Evolutionary conservation across 2,797 vertebrate species (phyloP).

Genomic region (Xenops minutus): DNA sequence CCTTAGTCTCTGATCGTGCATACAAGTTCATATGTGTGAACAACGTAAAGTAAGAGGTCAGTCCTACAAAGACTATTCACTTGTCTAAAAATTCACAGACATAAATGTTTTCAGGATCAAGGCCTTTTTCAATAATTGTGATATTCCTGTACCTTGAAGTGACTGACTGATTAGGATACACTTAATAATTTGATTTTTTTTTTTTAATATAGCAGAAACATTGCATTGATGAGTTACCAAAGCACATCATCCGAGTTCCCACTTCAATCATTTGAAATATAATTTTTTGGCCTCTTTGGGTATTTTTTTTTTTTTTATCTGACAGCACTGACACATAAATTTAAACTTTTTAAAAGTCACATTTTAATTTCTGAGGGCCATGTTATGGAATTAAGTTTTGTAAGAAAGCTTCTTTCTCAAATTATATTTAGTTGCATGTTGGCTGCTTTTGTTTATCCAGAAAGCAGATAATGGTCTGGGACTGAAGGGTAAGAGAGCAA

Average conservation of each 20-base stretch:
- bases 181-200: conserved; percentile 43
- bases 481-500: not conserved
- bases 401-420: not conserved
- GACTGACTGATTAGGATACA: conserved; percentile 51
- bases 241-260: not conserved
- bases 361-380: not conserved
- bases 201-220: conserved; percentile 7
- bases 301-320: not conserved
- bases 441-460: not conserved
- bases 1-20: conserved; percentile 58
- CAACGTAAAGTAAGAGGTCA: conserved; percentile 55
- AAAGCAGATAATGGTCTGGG: not conserved
- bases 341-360: not conserved
- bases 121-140: conserved; percentile 58
- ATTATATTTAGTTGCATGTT: not conserved
- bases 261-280: not conserved
- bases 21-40: conserved; percentile 66
- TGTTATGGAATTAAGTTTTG: not conserved
- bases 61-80: conserved; percentile 61
- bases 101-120: conserved; percentile 68
- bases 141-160: conserved; percentile 55
- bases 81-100: conserved; percentile 68
- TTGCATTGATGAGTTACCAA: conserved; percentile 12
- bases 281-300: not conserved
- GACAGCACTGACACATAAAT: not conserved